Conservation (phyloP, 1,140 invertebrate species). For the Megalopta genalis region DNA sequence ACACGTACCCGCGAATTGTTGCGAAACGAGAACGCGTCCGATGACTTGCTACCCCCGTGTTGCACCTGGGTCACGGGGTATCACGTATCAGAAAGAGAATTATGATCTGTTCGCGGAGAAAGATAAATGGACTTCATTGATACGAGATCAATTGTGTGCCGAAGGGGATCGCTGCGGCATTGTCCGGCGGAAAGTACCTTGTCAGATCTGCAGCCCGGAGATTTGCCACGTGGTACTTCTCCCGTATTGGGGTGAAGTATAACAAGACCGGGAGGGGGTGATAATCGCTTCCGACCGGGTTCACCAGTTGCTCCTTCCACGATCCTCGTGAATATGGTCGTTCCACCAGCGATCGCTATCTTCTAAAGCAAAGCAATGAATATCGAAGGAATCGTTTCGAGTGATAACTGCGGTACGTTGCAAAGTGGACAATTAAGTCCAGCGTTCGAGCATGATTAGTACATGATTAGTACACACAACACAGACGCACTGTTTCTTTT, state of each 20-base stretch:
- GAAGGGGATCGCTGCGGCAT: conserved; percentile 63
- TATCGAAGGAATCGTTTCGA: too few species aligned
- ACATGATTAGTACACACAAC: too few species aligned
- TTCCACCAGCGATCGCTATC: neutral
- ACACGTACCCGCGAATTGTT: neutral
- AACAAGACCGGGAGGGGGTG: conserved; percentile 30
- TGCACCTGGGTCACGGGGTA: conserved; percentile 46
- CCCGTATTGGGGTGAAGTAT: conserved; percentile 31
- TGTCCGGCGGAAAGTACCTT: conserved; percentile 69
- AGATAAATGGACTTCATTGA: conserved; percentile 74
- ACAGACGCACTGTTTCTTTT: too few species aligned
- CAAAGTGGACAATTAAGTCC: too few species aligned
- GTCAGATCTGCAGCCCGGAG: conserved; percentile 72
- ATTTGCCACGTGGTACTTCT: conserved; percentile 72
- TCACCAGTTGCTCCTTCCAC: conserved; percentile 37
- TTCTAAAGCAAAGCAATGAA: too few species aligned
- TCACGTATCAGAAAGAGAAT: conserved; percentile 40
- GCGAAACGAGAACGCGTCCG: neutral
- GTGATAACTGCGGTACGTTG: too few species aligned
- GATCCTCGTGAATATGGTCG: neutral
- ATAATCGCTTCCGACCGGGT: conserved; percentile 31
- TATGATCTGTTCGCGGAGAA: conserved; percentile 54
- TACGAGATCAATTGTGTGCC: conserved; percentile 70
- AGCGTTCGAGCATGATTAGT: too few species aligned
- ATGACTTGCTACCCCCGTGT: conserved; percentile 5